A percentile compares a stretch with the other conserved stretches of the same genome.
Conservation (phyloP, 2,888 invertebrate genomes). For the Gandaritis pyraliata region DNA sequence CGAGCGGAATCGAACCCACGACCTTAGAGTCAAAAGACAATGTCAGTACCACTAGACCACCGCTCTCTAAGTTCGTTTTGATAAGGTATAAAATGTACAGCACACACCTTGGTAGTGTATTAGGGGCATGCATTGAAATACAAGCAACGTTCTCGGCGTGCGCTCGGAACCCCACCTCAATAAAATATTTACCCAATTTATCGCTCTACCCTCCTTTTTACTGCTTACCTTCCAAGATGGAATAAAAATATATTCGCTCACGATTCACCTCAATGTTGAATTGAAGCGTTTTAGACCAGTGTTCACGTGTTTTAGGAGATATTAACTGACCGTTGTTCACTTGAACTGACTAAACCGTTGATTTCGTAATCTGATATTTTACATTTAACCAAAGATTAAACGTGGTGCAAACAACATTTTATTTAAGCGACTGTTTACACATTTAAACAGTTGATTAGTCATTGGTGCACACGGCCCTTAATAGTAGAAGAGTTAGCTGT, state of each 20-base stretch:
- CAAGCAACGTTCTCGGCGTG: constrained; percentile 17
- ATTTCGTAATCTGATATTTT: too few species aligned
- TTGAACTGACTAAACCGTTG: too few species aligned
- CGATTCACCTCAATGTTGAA: constrained; percentile 32
- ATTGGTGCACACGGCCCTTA: too few species aligned
- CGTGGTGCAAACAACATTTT: too few species aligned
- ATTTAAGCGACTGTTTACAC: too few species aligned
- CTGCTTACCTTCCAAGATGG: constrained; percentile 42
- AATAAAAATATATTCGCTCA: constrained; percentile 40
- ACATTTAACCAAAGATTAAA: too few species aligned
- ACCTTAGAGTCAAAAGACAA: too few species aligned
- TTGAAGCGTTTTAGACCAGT: constrained; percentile 20
- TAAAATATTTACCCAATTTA: constrained; percentile 55
- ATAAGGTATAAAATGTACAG: constrained; percentile 25
- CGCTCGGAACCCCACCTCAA: constrained; percentile 34
- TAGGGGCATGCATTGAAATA: constrained; percentile 29
- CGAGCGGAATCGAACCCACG: too few species aligned
- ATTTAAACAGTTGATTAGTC: too few species aligned
- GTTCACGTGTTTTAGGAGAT: neutral
- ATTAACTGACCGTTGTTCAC: neutral
- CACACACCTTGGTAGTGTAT: constrained; percentile 22
- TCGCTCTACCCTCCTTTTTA: constrained; percentile 46
- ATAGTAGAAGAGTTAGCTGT: neutral
- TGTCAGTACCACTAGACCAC: too few species aligned
- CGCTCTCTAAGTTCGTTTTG: constrained; percentile 18